Evolutionary conservation across 2,797 vertebrate genomes (phyloP).

Genomic region (Sebastes wilsoni): DNA sequence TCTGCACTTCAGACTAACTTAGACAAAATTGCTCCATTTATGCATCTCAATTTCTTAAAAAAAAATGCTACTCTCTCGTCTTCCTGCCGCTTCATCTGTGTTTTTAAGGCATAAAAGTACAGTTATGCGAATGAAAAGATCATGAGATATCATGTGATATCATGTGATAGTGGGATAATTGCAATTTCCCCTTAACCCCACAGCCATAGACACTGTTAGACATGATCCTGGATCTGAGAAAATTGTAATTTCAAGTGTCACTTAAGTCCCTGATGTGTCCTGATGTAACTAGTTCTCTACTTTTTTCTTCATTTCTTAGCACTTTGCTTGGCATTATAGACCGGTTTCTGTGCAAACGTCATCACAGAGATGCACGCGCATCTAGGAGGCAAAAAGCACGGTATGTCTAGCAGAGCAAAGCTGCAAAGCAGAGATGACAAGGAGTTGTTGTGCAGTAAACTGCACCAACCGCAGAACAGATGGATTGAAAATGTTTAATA

Average conservation of each 20-base stretch:
- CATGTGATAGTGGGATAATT: conserved; percentile 25
- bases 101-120: neutral
- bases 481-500: too few relatives aligned
- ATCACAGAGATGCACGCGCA: too few relatives aligned
- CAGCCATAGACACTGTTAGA: neutral
- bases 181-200: neutral
- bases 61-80: neutral
- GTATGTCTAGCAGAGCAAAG: too few relatives aligned
- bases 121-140: neutral
- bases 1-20: neutral
- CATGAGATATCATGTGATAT: conserved; percentile 8
- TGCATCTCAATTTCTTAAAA: neutral
- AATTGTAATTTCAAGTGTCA: neutral
- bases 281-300: neutral
- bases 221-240: neutral
- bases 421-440: too few relatives aligned
- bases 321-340: neutral
- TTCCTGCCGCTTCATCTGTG: neutral
- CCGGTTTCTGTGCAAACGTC: too few relatives aligned
- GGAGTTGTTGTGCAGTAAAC: too few relatives aligned
- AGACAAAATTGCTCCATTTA: neutral
- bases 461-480: too few relatives aligned
- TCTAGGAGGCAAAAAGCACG: too few relatives aligned
- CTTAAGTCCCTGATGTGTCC: neutral
- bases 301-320: neutral